A percentile compares a stretch with the other conserved stretches of the same genome.
These are phyloP conservation scores for Drosophila phalerata DNA, from an alignment of 2,888 invertebrate genomes.

Conservation along the genomic window DNA sequence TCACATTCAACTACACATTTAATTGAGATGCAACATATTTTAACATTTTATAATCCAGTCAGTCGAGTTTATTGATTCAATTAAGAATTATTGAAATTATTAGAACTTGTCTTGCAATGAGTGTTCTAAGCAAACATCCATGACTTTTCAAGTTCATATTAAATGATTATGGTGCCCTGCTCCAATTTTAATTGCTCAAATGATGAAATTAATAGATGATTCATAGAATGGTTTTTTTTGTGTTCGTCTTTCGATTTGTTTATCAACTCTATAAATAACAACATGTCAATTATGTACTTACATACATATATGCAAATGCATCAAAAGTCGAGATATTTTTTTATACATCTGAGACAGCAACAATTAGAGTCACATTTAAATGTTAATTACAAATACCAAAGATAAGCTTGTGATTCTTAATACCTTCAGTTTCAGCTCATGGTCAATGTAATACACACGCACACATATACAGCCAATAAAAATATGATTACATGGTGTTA, in stretches of 20 bases:
- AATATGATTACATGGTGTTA: constrained; percentile 3
- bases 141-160: constrained; percentile 4
- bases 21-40: constrained; percentile 12
- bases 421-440: constrained; percentile 23
- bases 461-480: constrained; percentile 1
- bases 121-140: neutral
- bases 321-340: constrained; percentile 4
- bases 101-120: neutral
- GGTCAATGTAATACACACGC: constrained; percentile 11
- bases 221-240: neutral
- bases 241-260: neutral
- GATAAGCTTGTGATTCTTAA: constrained; percentile 37
- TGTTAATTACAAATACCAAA: constrained; percentile 38
- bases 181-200: constrained; percentile 3
- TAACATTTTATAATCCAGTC: neutral
- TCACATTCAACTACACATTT: constrained; percentile 2
- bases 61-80: constrained; percentile 6
- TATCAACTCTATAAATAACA: constrained; percentile 30
- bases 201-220: constrained; percentile 20
- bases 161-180: neutral
- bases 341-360: neutral
- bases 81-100: neutral
- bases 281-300: constrained; percentile 13
- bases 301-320: neutral
- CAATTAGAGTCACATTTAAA: constrained; percentile 31